Conservation (phyloP, 2,888 invertebrate species). For the Venusia cambrica region DNA sequence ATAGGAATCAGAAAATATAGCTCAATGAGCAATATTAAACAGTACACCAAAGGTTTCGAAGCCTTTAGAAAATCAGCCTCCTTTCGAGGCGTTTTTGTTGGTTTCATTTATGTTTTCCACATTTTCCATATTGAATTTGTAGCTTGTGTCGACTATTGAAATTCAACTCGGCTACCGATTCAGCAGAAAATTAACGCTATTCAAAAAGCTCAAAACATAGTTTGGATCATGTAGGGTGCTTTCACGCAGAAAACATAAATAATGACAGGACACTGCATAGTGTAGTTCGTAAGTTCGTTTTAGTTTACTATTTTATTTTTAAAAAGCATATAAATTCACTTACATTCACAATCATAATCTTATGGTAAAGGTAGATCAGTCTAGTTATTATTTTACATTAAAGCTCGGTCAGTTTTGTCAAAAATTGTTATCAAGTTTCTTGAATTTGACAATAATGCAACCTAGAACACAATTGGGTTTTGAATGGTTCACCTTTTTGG, state of each 20-base stretch:
- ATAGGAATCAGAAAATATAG: slow-evolving; percentile 70
- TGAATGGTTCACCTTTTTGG: too few relatives aligned
- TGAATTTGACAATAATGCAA: too few relatives aligned
- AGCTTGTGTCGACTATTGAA: slow-evolving; percentile 64
- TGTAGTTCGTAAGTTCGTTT: too few relatives aligned
- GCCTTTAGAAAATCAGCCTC: slow-evolving; percentile 77
- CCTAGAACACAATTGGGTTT: too few relatives aligned
- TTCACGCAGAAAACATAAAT: neutral
- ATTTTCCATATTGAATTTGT: slow-evolving; percentile 72
- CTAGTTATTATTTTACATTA: too few relatives aligned
- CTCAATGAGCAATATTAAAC: slow-evolving; percentile 74
- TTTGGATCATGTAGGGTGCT: slow-evolving; percentile 3
- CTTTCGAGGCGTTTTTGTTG: slow-evolving; percentile 65
- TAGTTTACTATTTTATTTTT: too few relatives aligned
- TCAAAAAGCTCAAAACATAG: slow-evolving; percentile 34
- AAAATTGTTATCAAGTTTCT: too few relatives aligned
- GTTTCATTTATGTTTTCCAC: slow-evolving; percentile 71
- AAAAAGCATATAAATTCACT: too few relatives aligned
- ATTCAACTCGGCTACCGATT: slow-evolving; percentile 60
- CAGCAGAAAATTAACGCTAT: slow-evolving; percentile 71
- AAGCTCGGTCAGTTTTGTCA: too few relatives aligned
- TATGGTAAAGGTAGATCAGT: too few relatives aligned
- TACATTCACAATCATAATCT: too few relatives aligned
- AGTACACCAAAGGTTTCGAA: slow-evolving; percentile 71
- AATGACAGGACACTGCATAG: neutral